Evolutionary conservation across 1,140 invertebrate species (phyloP).

Genomic region (Rhynchophorus ferrugineus): DNA sequence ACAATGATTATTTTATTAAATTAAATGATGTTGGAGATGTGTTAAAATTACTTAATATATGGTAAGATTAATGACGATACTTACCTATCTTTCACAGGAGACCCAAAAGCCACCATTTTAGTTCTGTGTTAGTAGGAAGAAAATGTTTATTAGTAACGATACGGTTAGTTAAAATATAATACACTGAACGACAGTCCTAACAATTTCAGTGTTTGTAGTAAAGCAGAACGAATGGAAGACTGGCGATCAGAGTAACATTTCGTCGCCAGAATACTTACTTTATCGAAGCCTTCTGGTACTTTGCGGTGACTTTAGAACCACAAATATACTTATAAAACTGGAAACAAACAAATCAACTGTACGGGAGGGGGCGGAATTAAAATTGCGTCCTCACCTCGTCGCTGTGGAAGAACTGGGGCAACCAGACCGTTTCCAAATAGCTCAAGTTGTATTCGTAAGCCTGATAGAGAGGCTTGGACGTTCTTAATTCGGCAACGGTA

Average conservation of each 20-base stretch:
- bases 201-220: no score
- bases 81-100: constrained; percentile 33
- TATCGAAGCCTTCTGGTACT: constrained; percentile 45
- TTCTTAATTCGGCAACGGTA: constrained; percentile 62
- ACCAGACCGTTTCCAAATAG: constrained; percentile 64
- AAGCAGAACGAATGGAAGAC: no score
- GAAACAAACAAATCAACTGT: constrained; percentile 24
- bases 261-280: constrained; percentile 41
- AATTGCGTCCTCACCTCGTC: constrained; percentile 54
- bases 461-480: constrained; percentile 69
- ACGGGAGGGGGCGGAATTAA: neutral
- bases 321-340: constrained; percentile 65
- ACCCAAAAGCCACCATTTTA: constrained; percentile 22
- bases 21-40: no score
- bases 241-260: constrained; percentile 11
- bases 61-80: no score
- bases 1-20: no score
- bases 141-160: neutral
- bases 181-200: no score
- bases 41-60: no score
- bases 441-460: constrained; percentile 76
- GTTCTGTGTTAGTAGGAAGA: constrained; percentile 9
- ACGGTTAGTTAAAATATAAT: neutral
- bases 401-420: constrained; percentile 75
- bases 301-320: constrained; percentile 49